phyloP scores from a whole-genome alignment of 2,888 invertebrate species.

The Stratiomys singularior region DNA sequence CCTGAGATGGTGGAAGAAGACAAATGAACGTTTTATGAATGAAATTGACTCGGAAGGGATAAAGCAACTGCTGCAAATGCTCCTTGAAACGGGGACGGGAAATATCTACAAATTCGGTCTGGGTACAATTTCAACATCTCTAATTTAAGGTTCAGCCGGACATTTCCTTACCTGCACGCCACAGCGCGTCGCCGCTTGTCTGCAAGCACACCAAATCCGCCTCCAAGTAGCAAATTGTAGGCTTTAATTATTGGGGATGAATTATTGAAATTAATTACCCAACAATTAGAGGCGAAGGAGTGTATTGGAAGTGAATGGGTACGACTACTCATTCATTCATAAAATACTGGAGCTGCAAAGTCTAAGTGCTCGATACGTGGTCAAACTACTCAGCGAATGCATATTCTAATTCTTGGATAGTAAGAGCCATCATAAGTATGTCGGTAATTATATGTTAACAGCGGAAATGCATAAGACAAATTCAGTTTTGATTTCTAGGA shows the following conservation, averaged over 20 bases:
- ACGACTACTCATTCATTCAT: slow-evolving; percentile 47
- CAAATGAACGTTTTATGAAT: slow-evolving; percentile 51
- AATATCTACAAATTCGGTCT: too few species aligned
- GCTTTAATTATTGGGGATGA: slow-evolving; percentile 49
- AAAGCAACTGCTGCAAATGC: neutral
- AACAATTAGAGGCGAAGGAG: slow-evolving; percentile 47
- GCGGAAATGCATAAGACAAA: too few species aligned
- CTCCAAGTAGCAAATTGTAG: slow-evolving; percentile 2
- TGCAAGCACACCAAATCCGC: slow-evolving; percentile 35
- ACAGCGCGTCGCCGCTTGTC: slow-evolving; percentile 35
- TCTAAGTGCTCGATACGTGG: too few species aligned
- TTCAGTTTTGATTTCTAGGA: too few species aligned
- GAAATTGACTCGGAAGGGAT: slow-evolving; percentile 44
- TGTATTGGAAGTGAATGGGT: slow-evolving; percentile 33
- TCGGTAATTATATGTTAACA: too few species aligned
- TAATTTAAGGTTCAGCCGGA: slow-evolving; percentile 48
- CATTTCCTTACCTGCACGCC: slow-evolving; percentile 45
- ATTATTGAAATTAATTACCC: slow-evolving; percentile 51
- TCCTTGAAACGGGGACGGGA: neutral
- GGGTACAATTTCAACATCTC: slow-evolving; percentile 43
- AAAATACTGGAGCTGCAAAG: slow-evolving; percentile 28
- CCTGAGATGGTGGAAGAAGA: slow-evolving; percentile 11
- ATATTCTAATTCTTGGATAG: too few species aligned
- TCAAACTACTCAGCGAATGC: too few species aligned
- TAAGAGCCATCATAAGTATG: too few species aligned